A percentile compares a stretch with the other conserved stretches of the same genome.
phyloP scores from a whole-genome alignment of 2,888 invertebrate genomes.

The Beris chalybata region DNA sequence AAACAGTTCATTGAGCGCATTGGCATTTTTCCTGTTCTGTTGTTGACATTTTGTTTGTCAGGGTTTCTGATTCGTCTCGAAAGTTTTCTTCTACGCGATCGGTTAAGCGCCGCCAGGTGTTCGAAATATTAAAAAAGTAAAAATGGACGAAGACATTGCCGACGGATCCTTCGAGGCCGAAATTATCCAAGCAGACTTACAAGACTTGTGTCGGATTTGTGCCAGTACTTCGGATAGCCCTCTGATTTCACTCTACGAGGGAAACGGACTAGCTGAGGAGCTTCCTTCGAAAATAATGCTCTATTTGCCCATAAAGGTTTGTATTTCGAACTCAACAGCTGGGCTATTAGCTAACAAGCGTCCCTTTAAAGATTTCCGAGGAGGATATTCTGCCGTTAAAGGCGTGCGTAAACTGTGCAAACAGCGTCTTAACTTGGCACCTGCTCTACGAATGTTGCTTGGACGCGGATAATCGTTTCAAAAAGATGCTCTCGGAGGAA shows the following conservation, averaged over 20 bases:
- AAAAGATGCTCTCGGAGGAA: slow-evolving; percentile 27
- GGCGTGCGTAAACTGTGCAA: slow-evolving; percentile 30
- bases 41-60: too few species aligned
- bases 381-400: slow-evolving; percentile 39
- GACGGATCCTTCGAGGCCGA: slow-evolving; percentile 21
- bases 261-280: slow-evolving; percentile 64
- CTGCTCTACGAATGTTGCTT: slow-evolving; percentile 30
- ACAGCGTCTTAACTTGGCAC: slow-evolving; percentile 29
- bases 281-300: slow-evolving; percentile 65
- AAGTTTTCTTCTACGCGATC: too few species aligned
- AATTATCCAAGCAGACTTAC: slow-evolving; percentile 34
- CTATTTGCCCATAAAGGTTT: slow-evolving; percentile 66
- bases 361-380: slow-evolving; percentile 18
- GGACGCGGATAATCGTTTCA: slow-evolving; percentile 27
- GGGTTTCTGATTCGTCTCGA: too few species aligned
- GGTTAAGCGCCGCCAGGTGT: too few species aligned
- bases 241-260: slow-evolving; percentile 65
- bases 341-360: background rate
- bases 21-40: too few species aligned
- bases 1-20: too few species aligned
- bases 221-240: slow-evolving; percentile 58
- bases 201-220: slow-evolving; percentile 60
- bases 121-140: too few species aligned
- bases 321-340: background rate
- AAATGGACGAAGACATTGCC: slow-evolving; percentile 16